Conservation (phyloP, 2,888 invertebrate species). For the Hirtodrosophila histrioides region DNA sequence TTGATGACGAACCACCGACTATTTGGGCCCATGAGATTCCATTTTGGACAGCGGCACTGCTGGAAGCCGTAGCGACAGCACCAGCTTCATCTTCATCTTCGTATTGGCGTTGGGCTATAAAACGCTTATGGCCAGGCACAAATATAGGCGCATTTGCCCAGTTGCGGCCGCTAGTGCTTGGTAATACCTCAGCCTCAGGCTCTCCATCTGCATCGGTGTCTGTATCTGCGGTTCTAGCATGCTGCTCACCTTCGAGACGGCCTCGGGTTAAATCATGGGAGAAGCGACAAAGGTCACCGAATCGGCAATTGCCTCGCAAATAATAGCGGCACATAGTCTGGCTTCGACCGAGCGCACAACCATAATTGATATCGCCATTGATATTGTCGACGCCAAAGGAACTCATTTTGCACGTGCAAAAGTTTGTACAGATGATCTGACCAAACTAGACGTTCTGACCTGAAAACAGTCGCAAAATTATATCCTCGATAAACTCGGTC, state of each 20-base stretch:
- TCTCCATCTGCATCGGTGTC: conserved; percentile 12
- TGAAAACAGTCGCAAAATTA: conserved; percentile 38
- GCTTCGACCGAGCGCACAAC: conserved; percentile 61
- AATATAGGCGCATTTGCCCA: conserved; percentile 83
- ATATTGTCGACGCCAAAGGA: conserved; percentile 55
- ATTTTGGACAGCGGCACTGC: conserved; percentile 42
- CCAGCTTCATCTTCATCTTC: conserved; percentile 29
- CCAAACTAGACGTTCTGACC: conserved; percentile 52
- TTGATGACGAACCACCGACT: conserved; percentile 67
- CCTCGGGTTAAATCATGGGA: conserved; percentile 75
- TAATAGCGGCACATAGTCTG: conserved; percentile 81
- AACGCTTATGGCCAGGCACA: conserved; percentile 74
- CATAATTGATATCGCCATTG: conserved; percentile 47
- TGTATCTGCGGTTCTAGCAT: conserved; percentile 19
- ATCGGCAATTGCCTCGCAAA: conserved; percentile 82
- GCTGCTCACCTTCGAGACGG: conserved; percentile 57
- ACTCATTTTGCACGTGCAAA: conserved; percentile 73
- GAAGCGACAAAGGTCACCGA: conserved; percentile 82
- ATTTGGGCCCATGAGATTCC: conserved; percentile 81
- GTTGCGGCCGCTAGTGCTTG: conserved; percentile 75
- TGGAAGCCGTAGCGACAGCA: conserved; percentile 34
- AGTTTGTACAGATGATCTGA: conserved; percentile 54
- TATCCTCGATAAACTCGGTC: conserved; percentile 48
- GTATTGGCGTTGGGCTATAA: conserved; percentile 8
- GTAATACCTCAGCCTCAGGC: conserved; percentile 30